Evolutionary conservation across 1,140 invertebrate genomes (phyloP).

Genomic region (Oedothorax gibbosus): DNA sequence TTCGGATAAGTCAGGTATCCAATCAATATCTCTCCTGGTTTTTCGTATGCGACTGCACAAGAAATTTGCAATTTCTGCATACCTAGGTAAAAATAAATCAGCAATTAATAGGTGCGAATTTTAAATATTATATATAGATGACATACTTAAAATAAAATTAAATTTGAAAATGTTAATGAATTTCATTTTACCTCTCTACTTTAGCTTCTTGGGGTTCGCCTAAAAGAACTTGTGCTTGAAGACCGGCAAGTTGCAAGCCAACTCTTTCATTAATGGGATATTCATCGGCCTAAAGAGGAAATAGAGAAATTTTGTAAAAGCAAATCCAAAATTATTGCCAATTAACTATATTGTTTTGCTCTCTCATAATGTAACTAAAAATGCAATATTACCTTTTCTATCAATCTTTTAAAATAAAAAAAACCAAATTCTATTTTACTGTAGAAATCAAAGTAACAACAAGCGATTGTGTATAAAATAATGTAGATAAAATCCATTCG

Average conservation of each 20-base stretch:
- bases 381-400: too few species aligned
- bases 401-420: too few species aligned
- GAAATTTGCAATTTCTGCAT: conserved; percentile 83
- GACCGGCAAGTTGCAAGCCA: conserved; percentile 89
- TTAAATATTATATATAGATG: not conserved
- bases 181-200: conserved; percentile 65
- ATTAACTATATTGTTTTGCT: too few species aligned
- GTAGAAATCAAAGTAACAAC: too few species aligned
- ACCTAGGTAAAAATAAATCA: conserved; percentile 66
- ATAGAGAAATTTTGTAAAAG: conserved; percentile 55
- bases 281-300: conserved; percentile 82
- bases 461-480: too few species aligned
- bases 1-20: conserved; percentile 73
- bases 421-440: too few species aligned
- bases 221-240: conserved; percentile 92
- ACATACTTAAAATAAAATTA: not conserved
- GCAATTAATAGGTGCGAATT: not conserved
- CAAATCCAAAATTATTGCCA: not conserved
- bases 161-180: not conserved
- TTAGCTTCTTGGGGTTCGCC: conserved; percentile 82
- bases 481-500: too few species aligned
- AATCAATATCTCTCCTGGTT: conserved; percentile 80
- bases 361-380: too few species aligned
- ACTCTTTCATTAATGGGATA: conserved; percentile 95
- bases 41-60: conserved; percentile 82